Conservation (phyloP, 2,888 invertebrate genomes). For the Drosophila multiciliata region DNA sequence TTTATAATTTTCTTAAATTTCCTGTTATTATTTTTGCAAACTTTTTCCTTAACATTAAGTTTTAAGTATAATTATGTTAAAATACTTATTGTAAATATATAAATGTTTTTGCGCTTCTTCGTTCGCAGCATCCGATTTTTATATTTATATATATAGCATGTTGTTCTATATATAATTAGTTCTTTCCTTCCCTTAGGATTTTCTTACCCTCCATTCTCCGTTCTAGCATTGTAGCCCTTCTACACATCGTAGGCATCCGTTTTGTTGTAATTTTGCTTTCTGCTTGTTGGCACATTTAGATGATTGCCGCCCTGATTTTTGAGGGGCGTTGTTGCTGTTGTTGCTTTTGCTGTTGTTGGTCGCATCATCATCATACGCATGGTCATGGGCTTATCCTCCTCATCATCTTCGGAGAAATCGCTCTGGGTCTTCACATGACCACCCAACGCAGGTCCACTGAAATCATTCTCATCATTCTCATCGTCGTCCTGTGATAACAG, state of each 20-base stretch:
- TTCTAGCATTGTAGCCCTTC: constrained; percentile 43
- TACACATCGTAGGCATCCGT: constrained; percentile 87
- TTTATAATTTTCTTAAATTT: constrained; percentile 19
- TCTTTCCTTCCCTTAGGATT: neutral
- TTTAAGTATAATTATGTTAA: constrained; percentile 68
- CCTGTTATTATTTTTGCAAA: constrained; percentile 19
- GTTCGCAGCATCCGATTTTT: constrained; percentile 26
- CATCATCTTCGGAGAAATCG: constrained; percentile 84
- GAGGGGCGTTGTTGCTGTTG: constrained; percentile 40
- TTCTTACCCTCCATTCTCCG: constrained; percentile 20
- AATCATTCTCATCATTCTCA: constrained; percentile 86
- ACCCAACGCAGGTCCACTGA: constrained; percentile 84
- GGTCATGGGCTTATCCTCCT: constrained; percentile 85
- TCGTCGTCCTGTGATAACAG: constrained; percentile 67
- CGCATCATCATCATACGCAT: constrained; percentile 83
- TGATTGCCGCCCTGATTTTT: constrained; percentile 65
- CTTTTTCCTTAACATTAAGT: constrained; percentile 47
- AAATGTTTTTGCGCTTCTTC: constrained; percentile 62
- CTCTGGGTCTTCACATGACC: constrained; percentile 84
- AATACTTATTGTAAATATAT: constrained; percentile 74
- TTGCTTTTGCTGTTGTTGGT: constrained; percentile 62
- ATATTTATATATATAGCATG: constrained; percentile 26
- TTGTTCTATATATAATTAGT: constrained; percentile 10
- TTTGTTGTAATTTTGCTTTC: constrained; percentile 85
- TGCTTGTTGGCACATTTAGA: constrained; percentile 84